Percentiles rank a stretch among this genome's conserved stretches.
Evolutionary conservation across 1,140 invertebrate genomes (phyloP).

Genomic region (Wiebesia pumilae): DNA sequence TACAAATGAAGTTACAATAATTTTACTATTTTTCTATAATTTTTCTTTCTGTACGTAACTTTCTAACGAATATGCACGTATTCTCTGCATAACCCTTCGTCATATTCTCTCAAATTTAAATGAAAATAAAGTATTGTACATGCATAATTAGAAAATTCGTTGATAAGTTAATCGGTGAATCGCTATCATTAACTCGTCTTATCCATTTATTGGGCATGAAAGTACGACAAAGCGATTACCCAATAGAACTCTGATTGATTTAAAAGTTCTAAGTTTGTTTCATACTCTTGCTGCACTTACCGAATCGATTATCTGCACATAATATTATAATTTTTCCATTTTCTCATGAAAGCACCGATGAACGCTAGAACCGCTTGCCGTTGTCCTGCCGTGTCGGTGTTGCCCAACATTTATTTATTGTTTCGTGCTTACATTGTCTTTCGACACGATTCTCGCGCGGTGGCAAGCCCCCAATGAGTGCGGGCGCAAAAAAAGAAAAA

Average conservation of each 20-base stretch:
- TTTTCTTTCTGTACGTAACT: background rate
- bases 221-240: background rate
- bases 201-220: background rate
- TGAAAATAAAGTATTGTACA: background rate
- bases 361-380: background rate
- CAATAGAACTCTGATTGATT: background rate
- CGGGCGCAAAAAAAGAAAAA: background rate
- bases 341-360: constrained; percentile 30
- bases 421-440: constrained; percentile 38
- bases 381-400: background rate
- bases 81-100: background rate
- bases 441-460: constrained; percentile 28
- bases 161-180: background rate
- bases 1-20: too few relatives aligned
- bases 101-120: background rate
- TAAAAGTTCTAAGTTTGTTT: too few relatives aligned
- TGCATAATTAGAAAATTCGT: background rate
- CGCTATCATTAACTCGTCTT: background rate
- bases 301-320: constrained; percentile 38
- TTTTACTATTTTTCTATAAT: background rate
- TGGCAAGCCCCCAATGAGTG: constrained; percentile 6
- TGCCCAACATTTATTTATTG: constrained; percentile 43
- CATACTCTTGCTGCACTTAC: too few relatives aligned
- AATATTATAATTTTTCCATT: constrained; percentile 39
- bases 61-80: background rate